Conservation (phyloP, 2,113 vertebrate genomes). For the Gopherus evgoodei region DNA sequence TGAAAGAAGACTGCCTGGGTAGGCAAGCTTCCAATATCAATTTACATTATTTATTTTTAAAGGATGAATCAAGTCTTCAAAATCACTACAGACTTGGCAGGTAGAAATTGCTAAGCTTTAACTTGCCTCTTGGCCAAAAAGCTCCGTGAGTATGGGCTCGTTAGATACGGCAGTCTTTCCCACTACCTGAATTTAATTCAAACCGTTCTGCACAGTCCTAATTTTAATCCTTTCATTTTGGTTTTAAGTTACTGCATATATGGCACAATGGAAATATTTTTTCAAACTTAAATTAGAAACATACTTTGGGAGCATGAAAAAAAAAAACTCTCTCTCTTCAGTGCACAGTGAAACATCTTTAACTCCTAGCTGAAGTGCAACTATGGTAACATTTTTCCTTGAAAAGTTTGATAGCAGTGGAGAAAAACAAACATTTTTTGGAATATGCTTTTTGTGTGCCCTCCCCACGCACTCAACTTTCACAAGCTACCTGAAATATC, state of each 20-base stretch:
- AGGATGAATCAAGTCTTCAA: slow-evolving; percentile 56
- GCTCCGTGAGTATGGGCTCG: slow-evolving; percentile 62
- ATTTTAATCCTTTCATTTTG: slow-evolving; percentile 85
- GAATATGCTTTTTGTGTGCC: neutral
- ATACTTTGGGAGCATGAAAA: slow-evolving; percentile 74
- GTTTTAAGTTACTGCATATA: slow-evolving; percentile 84
- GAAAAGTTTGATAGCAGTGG: slow-evolving; percentile 10
- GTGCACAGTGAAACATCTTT: slow-evolving; percentile 76
- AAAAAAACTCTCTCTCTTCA: slow-evolving; percentile 53
- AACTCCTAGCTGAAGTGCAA: slow-evolving; percentile 67
- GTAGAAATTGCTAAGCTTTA: slow-evolving; percentile 67
- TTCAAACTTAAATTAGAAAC: slow-evolving; percentile 85
- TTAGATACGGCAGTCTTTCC: slow-evolving; percentile 75
- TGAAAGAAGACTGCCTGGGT: slow-evolving; percentile 42
- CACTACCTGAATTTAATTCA: slow-evolving; percentile 87
- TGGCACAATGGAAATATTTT: slow-evolving; percentile 86
- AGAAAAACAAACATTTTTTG: slow-evolving; percentile 1
- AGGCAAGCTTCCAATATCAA: slow-evolving; percentile 56
- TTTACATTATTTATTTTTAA: slow-evolving; percentile 52
- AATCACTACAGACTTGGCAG: slow-evolving; percentile 68
- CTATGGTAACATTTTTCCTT: slow-evolving; percentile 43
- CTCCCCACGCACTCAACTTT: neutral
- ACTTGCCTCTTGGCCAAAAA: slow-evolving; percentile 72
- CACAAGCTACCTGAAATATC: neutral
- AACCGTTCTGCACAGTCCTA: slow-evolving; percentile 82